A percentile compares a stretch with the other conserved stretches of the same genome.
Evolutionary conservation across 2,113 vertebrate species (phyloP).

Genomic region (Budorcas taxicolor): DNA sequence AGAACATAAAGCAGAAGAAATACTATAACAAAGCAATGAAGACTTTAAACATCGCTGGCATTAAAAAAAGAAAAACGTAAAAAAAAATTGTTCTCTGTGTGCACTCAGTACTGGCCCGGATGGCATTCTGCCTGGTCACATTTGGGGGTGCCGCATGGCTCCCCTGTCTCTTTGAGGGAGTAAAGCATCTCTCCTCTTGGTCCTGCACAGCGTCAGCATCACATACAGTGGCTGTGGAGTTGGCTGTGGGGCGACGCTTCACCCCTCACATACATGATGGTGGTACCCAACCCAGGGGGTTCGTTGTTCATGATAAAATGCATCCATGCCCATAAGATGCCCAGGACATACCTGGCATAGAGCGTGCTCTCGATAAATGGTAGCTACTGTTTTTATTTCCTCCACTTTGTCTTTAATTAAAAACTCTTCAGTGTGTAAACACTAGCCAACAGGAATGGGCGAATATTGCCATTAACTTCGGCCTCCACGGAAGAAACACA

Average conservation of each 20-base stretch:
- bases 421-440: not conserved
- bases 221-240: fast-evolving
- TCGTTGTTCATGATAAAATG: not conserved
- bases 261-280: not conserved
- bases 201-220: fast-evolving
- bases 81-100: not conserved
- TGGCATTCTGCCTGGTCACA: not conserved
- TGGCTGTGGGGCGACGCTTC: not conserved
- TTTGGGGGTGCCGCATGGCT: not conserved
- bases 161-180: not conserved
- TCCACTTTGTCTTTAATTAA: not conserved
- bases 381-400: not conserved
- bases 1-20: not conserved
- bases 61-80: not conserved
- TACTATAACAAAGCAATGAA: not conserved
- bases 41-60: fast-evolving
- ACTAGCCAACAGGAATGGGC: not conserved
- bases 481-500: fast-evolving
- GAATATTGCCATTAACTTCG: fast-evolving
- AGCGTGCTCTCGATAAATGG: not conserved
- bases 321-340: fast-evolving
- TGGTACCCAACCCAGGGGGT: not conserved
- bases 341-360: too few relatives aligned
- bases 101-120: fast-evolving
- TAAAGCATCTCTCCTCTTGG: not conserved